phyloP scores from a whole-genome alignment of 2,797 vertebrate species.

The Graptemys geographica region DNA sequence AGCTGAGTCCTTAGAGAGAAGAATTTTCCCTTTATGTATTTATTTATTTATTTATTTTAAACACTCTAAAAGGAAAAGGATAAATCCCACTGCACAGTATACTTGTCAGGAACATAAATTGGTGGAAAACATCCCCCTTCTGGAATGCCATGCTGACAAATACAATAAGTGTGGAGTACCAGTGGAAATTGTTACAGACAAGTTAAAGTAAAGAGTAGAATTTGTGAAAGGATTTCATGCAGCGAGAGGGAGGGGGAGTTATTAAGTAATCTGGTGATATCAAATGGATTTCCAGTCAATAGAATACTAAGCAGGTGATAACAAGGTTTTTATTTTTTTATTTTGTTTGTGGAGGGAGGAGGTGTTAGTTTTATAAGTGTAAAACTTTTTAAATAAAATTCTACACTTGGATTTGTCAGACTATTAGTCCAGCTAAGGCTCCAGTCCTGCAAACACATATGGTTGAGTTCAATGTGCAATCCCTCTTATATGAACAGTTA shows the following conservation, averaged over 20 bases:
- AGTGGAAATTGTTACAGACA: not conserved
- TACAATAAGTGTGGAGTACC: not conserved
- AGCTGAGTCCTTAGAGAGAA: not conserved
- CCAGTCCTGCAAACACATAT: not conserved
- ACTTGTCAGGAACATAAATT: not conserved
- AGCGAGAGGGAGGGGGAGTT: not conserved
- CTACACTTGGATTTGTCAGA: not conserved
- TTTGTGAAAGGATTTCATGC: not conserved
- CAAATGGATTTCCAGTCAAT: not conserved
- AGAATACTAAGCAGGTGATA: not conserved
- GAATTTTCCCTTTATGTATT: not conserved
- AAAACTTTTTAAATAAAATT: not conserved
- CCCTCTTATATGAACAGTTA: not conserved
- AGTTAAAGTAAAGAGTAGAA: not conserved
- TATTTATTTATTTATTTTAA: too few relatives aligned
- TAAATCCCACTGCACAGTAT: rapidly evolving
- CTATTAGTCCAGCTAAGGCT: not conserved
- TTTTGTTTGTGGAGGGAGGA: not conserved
- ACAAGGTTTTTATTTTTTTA: not conserved
- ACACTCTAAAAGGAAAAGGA: rapidly evolving
- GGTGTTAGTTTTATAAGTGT: not conserved
- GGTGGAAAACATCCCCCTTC: not conserved
- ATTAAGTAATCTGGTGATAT: not conserved
- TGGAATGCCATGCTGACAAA: not conserved
- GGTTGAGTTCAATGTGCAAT: not conserved